phyloP scores from a whole-genome alignment of 2,797 vertebrate species.

The Danio aesculapii region DNA sequence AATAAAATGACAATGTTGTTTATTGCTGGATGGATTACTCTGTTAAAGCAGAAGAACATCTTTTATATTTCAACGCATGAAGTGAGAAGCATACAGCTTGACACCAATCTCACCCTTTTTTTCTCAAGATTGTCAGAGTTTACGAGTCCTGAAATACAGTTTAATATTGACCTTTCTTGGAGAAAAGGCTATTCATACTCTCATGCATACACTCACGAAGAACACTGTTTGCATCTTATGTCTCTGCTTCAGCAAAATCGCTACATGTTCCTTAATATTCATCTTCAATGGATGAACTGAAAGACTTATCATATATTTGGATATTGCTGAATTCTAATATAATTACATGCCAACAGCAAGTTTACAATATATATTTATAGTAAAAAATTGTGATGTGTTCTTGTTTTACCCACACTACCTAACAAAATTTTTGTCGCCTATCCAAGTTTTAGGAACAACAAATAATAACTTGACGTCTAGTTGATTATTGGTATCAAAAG shows the following conservation, averaged over 20 bases:
- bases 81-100: neutral
- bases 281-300: neutral
- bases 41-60: neutral
- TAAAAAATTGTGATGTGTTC: too few relatives aligned
- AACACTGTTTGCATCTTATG: neutral
- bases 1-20: neutral
- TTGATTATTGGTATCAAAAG: too few relatives aligned
- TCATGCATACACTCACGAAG: neutral
- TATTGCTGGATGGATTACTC: slow-evolving; percentile 3
- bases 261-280: neutral
- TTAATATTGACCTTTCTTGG: neutral
- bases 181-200: neutral
- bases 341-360: too few relatives aligned
- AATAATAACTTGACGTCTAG: too few relatives aligned
- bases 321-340: too few relatives aligned
- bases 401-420: too few relatives aligned
- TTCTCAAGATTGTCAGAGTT: neutral
- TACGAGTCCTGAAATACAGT: neutral
- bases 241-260: neutral
- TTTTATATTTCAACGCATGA: neutral
- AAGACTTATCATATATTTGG: too few relatives aligned
- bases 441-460: too few relatives aligned
- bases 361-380: too few relatives aligned
- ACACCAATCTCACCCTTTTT: neutral
- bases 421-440: too few relatives aligned